Conservation (phyloP, 2,888 invertebrate species). For the Ditylenchus weischeri region DNA sequence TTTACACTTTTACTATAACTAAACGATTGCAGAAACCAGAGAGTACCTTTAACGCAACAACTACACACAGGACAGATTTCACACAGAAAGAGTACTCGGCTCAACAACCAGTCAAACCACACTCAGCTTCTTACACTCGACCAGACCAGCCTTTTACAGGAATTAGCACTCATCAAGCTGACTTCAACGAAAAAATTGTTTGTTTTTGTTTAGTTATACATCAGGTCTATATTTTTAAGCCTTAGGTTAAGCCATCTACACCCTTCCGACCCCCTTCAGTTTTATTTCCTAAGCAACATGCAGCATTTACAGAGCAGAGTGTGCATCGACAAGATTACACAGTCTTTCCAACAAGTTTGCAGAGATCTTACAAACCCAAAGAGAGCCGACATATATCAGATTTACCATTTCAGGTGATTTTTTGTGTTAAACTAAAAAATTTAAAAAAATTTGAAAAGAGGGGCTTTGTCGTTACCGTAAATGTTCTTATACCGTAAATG, state of each 20-base stretch:
- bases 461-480: too few species aligned
- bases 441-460: too few species aligned
- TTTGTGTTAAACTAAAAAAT: too few species aligned
- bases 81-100: background rate
- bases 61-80: constrained; percentile 8
- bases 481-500: too few species aligned
- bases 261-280: constrained; percentile 2
- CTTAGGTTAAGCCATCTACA: constrained; percentile 5
- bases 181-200: constrained; percentile 6
- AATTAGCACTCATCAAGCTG: constrained; percentile 12
- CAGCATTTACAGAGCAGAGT: background rate
- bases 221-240: background rate
- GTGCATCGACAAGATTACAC: constrained; percentile 5
- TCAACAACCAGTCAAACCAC: background rate
- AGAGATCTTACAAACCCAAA: background rate
- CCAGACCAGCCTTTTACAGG: constrained; percentile 2
- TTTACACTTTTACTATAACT: too few species aligned
- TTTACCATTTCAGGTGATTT: background rate
- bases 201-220: background rate
- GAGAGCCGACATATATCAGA: constrained; percentile 9
- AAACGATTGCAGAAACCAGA: background rate
- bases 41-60: constrained; percentile 3
- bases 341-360: constrained; percentile 3
- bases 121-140: background rate
- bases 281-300: background rate